phyloP scores from a whole-genome alignment of 2,113 vertebrate genomes.

The Gasterosteus aculeatus region DNA sequence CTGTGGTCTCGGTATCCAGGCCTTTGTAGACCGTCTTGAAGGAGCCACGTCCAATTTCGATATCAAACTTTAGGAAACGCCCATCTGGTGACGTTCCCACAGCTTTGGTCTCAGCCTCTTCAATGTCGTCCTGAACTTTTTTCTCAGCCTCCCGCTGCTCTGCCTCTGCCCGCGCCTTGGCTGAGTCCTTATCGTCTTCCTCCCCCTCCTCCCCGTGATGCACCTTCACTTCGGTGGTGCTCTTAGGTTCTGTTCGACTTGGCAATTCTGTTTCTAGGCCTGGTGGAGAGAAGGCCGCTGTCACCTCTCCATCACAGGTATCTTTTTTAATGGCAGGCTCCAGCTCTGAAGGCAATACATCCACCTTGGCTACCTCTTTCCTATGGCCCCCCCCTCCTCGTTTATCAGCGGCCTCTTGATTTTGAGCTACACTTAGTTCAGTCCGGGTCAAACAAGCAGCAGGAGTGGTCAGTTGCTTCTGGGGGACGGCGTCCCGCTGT shows the following conservation, averaged over 20 bases:
- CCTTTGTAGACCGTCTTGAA: conserved; percentile 99
- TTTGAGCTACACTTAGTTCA: conserved; percentile 37
- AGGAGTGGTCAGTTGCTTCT: conserved; percentile 33
- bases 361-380: conserved; percentile 58
- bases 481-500: conserved; percentile 39
- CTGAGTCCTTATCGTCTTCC: conserved; percentile 75
- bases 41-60: conserved; percentile 97
- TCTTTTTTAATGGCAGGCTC: conserved; percentile 48
- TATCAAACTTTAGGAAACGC: conserved; percentile 97
- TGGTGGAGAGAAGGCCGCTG: conserved; percentile 42
- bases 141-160: conserved; percentile 84
- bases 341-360: conserved; percentile 56
- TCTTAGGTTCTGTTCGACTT: conserved; percentile 64
- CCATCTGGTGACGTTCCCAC: conserved; percentile 95
- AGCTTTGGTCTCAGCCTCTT: conserved; percentile 97
- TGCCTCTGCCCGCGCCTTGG: conserved; percentile 80
- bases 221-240: conserved; percentile 53
- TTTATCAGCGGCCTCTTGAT: conserved; percentile 42
- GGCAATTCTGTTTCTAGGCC: conserved; percentile 56
- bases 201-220: conserved; percentile 65
- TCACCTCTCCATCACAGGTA: conserved; percentile 59
- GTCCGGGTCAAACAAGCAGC: conserved; percentile 19
- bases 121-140: conserved; percentile 87
- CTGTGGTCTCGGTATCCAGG: conserved; percentile 96
- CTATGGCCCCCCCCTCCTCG: conserved; percentile 19